Conservation (phyloP, 2,797 vertebrate species). For the Bovichtus variegatus region DNA sequence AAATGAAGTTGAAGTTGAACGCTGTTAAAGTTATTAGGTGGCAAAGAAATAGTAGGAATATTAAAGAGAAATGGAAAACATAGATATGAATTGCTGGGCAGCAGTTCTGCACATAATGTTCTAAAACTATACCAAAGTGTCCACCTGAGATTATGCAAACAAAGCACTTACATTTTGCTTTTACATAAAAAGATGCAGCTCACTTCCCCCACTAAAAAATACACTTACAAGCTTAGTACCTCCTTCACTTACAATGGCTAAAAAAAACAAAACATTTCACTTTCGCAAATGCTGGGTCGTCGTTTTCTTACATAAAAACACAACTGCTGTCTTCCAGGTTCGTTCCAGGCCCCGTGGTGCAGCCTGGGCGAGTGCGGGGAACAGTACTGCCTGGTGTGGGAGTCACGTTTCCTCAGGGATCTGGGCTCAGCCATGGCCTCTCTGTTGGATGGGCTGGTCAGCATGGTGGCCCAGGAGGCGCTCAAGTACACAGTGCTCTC, state of each 20-base stretch:
- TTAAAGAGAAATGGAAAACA: not conserved
- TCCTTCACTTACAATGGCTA: slow-evolving; percentile 40
- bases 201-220: slow-evolving; percentile 13
- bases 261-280: slow-evolving; percentile 43
- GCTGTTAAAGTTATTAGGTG: not conserved
- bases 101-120: slow-evolving; percentile 11
- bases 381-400: slow-evolving; percentile 97
- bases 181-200: slow-evolving; percentile 35
- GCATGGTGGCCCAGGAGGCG: slow-evolving; percentile 96
- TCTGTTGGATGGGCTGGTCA: slow-evolving; percentile 93
- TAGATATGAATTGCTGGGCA: not conserved
- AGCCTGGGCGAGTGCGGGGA: slow-evolving; percentile 89
- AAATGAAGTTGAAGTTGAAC: not conserved
- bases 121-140: slow-evolving; percentile 11
- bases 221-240: slow-evolving; percentile 14
- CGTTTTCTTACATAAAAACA: slow-evolving; percentile 13
- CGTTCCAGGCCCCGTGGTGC: slow-evolving; percentile 93
- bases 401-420: slow-evolving; percentile 94
- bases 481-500: slow-evolving; percentile 96
- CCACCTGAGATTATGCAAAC: slow-evolving; percentile 34
- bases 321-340: slow-evolving; percentile 69
- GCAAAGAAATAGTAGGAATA: not conserved
- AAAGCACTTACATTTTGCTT: slow-evolving; percentile 41
- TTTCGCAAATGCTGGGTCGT: slow-evolving; percentile 40
- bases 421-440: slow-evolving; percentile 91